phyloP scores from a whole-genome alignment of 2,888 invertebrate species.

The Nomada lathburiana region DNA sequence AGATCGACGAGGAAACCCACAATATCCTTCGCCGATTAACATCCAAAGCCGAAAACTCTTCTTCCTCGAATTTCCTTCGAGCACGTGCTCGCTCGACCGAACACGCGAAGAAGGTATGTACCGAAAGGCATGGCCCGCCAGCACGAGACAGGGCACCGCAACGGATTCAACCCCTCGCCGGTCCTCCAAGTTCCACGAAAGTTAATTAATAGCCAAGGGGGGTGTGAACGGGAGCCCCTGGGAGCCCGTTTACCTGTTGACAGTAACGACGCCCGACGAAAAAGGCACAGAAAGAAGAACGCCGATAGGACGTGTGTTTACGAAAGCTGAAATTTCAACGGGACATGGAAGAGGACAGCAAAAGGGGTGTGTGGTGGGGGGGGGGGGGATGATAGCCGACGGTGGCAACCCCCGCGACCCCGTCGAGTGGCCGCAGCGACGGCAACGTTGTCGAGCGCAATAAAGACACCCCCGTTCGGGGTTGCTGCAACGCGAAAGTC shows the following conservation, averaged over 20 bases:
- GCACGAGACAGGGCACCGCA: constrained; percentile 3
- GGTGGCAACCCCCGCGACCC: constrained; percentile 6
- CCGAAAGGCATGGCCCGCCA: background rate
- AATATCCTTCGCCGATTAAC: too few relatives aligned
- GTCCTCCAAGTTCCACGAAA: constrained; percentile 43
- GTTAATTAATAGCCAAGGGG: constrained; percentile 65
- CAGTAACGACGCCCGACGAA: constrained; percentile 67
- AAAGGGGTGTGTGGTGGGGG: too few relatives aligned
- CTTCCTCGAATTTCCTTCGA: too few relatives aligned
- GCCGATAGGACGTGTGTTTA: constrained; percentile 73
- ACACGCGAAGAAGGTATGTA: constrained; percentile 26
- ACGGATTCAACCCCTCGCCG: constrained; percentile 12
- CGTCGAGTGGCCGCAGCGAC: constrained; percentile 62
- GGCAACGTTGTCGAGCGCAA: constrained; percentile 81
- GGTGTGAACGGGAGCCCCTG: constrained; percentile 38
- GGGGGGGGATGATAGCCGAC: constrained; percentile 24
- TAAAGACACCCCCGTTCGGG: constrained; percentile 80
- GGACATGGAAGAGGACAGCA: constrained; percentile 13
- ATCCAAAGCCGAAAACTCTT: too few relatives aligned
- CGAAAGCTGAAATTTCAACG: constrained; percentile 70
- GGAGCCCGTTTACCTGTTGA: constrained; percentile 66
- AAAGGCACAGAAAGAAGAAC: constrained; percentile 69
- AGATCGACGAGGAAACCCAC: background rate
- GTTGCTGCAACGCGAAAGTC: constrained; percentile 78
- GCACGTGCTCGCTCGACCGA: background rate